A percentile compares a stretch with the other conserved stretches of the same genome.
These are phyloP conservation scores for Hylaeus volcanicus DNA, from an alignment of 1,140 invertebrate genomes.

Conservation along the genomic window DNA sequence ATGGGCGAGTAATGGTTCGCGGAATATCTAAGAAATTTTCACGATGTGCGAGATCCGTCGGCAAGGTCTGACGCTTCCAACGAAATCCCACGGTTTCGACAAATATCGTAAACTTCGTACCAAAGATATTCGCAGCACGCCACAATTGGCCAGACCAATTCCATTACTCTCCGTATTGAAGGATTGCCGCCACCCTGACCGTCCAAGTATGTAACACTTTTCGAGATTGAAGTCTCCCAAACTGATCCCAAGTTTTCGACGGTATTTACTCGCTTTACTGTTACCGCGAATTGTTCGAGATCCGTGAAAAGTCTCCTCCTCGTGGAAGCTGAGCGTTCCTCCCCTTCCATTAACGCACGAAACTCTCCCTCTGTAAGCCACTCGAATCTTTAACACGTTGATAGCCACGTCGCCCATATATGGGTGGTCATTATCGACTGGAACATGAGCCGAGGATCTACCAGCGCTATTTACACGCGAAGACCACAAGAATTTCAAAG, in stretches of 20 bases:
- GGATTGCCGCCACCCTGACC: not conserved
- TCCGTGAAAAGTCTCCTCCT: conserved; percentile 2
- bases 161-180: conserved; percentile 8
- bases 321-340: not conserved
- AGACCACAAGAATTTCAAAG: not conserved
- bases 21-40: not conserved
- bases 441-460: too few species aligned
- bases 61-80: not conserved
- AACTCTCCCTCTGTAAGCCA: too few species aligned
- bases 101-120: not conserved
- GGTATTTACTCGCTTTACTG: conserved; percentile 1
- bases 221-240: conserved; percentile 10
- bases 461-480: not conserved
- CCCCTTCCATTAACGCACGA: too few species aligned
- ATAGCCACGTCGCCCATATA: too few species aligned
- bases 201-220: conserved; percentile 24
- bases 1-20: too few species aligned
- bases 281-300: not conserved
- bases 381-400: too few species aligned
- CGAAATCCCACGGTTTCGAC: not conserved
- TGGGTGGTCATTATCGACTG: too few species aligned
- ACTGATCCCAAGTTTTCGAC: not conserved
- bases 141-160: conserved; percentile 13
- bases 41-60: too few species aligned
- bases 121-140: conserved; percentile 22